phyloP scores from a whole-genome alignment of 2,113 vertebrate genomes.

The Bubalus kerabau region DNA sequence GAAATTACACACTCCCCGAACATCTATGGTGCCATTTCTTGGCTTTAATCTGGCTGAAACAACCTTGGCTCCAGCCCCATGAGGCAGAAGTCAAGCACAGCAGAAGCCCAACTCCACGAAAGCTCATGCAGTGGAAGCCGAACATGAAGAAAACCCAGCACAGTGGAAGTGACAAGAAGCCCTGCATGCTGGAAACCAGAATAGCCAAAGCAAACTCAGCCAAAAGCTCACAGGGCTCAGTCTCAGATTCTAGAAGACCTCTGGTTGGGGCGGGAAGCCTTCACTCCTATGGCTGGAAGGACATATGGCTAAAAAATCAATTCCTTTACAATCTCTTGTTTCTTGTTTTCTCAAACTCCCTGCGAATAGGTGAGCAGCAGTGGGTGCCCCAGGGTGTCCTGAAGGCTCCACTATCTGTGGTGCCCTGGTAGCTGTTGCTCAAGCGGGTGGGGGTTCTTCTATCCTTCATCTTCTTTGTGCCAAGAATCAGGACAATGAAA shows the following conservation, averaged over 20 bases:
- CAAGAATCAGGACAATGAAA: neutral
- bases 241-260: neutral
- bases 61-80: rapidly evolving
- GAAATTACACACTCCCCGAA: neutral
- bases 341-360: neutral
- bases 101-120: neutral
- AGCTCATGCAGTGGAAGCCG: neutral
- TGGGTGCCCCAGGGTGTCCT: neutral
- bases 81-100: neutral
- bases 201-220: neutral
- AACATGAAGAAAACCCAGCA: neutral
- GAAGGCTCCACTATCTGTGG: neutral
- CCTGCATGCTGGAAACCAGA: rapidly evolving
- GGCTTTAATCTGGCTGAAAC: neutral
- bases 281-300: neutral
- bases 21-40: neutral
- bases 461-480: neutral
- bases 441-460: rapidly evolving
- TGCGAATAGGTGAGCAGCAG: neutral
- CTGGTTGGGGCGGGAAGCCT: neutral
- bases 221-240: neutral
- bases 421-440: neutral
- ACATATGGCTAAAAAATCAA: neutral
- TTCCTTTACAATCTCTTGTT: neutral
- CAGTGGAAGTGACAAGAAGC: neutral